Evolutionary conservation across 2,888 invertebrate species (phyloP).

Genomic region (Hydriomena furcata): DNA sequence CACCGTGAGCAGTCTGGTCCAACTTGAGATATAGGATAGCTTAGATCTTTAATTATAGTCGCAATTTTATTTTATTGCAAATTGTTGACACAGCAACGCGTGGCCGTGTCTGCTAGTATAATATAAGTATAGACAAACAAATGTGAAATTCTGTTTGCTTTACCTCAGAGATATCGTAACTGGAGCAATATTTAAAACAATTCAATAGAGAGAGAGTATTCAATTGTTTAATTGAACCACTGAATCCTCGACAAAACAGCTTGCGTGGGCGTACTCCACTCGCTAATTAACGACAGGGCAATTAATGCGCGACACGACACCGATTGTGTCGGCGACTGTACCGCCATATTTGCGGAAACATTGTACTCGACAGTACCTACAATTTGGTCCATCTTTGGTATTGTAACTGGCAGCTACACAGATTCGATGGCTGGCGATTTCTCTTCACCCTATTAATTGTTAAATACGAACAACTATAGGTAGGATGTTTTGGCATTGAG

Average conservation of each 20-base stretch:
- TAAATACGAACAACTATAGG: neutral
- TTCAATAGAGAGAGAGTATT: slow-evolving; percentile 21
- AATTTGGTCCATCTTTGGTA: slow-evolving; percentile 18
- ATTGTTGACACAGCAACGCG: too few species aligned
- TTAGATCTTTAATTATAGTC: too few species aligned
- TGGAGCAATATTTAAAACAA: slow-evolving; percentile 9
- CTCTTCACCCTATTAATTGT: slow-evolving; percentile 9
- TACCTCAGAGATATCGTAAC: neutral
- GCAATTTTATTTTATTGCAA: too few species aligned
- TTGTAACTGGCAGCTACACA: slow-evolving; percentile 22
- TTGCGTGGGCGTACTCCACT: slow-evolving; percentile 65
- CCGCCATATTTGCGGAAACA: slow-evolving; percentile 38
- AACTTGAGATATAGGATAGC: too few species aligned
- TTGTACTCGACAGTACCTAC: slow-evolving; percentile 9
- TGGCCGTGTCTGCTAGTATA: too few species aligned
- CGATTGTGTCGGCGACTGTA: slow-evolving; percentile 58
- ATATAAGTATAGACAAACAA: too few species aligned
- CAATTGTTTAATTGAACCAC: slow-evolving; percentile 27
- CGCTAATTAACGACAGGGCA: slow-evolving; percentile 70
- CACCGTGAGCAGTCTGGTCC: too few species aligned
- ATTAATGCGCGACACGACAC: slow-evolving; percentile 62
- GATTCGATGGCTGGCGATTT: slow-evolving; percentile 15
- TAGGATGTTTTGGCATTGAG: too few species aligned
- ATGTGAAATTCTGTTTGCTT: too few species aligned
- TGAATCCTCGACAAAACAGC: slow-evolving; percentile 16